Percentiles rank a stretch among this genome's conserved stretches.
Evolutionary conservation across 2,888 invertebrate genomes (phyloP).

Genomic region (Drosophila picticornis): DNA sequence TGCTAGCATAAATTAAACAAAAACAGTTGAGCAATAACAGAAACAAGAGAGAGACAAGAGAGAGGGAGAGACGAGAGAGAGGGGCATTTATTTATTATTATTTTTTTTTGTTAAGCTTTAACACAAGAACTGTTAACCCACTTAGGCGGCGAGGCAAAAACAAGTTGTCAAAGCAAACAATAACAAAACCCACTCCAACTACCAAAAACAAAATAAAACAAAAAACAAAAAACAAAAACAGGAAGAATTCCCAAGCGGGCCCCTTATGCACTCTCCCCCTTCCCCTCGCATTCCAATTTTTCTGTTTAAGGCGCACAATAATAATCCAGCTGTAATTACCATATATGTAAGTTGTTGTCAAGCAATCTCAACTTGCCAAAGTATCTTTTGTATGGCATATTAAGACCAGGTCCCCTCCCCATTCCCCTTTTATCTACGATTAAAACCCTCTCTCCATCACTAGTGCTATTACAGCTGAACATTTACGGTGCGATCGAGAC

Average conservation of each 20-base stretch:
- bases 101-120: conserved; percentile 43
- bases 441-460: neutral
- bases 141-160: conserved; percentile 61
- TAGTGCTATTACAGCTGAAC: conserved; percentile 12
- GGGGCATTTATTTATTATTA: neutral
- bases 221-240: conserved; percentile 29
- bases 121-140: conserved; percentile 76
- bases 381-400: conserved; percentile 25
- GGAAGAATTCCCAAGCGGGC: conserved; percentile 29
- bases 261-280: neutral
- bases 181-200: conserved; percentile 23
- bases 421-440: neutral
- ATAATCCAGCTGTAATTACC: conserved; percentile 70
- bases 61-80: neutral
- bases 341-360: conserved; percentile 59
- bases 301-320: conserved; percentile 52
- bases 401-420: neutral
- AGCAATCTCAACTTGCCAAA: conserved; percentile 58
- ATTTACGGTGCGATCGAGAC: conserved; percentile 31
- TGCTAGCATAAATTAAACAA: conserved; percentile 45
- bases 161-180: conserved; percentile 36
- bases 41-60: neutral
- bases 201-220: conserved; percentile 9
- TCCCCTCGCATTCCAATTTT: conserved; percentile 23
- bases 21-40: conserved; percentile 17